Base-by-base conservation (phyloP, 1,140 invertebrate species). In the Teleopsis dalmanni region DNA sequence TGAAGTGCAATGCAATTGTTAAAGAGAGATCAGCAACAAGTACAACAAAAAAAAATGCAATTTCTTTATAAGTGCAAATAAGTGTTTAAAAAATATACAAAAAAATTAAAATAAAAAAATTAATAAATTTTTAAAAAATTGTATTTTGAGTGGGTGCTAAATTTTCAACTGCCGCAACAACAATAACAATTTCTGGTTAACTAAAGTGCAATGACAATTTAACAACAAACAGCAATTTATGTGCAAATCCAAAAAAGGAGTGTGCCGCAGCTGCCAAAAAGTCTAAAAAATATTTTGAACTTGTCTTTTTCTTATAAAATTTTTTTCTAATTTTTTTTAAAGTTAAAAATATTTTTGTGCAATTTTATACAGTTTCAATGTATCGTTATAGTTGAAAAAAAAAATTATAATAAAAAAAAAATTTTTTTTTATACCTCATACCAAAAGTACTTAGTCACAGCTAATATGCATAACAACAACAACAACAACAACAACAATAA, bases 401-500 rank as follows among this genome's bases (percentile, higher is more conserved):
- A n/a, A n/a, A n/a, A n/a, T n/a, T n/a, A n/a, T n/a, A n/a, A n/a
- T n/a, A n/a, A n/a, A n/a, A n/a, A n/a, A n/a, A n/a, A n/a, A n/a
- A n/a, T n/a, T n/a, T n/a, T n/a, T n/a, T n/a, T n/a, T n/a, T n/a
- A n/a, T n/a, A n/a, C n/a, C n/a, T n/a, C n/a, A n/a, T n/a, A n/a
- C n/a, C n/a, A n/a, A n/a, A n/a, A n/a, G n/a, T n/a, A n/a, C n/a
- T n/a, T n/a, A 42, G 40, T 13, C n/a, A 26, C n/a, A 27, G 10
- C 40, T 18, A 22, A 23, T 40, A 23, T 40, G 21, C 4, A 38
- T 46, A 43, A 45, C 34, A 44, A 18, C 40, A 25, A 22, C 43
- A 51, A 18, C 56, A 42, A 47, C 52, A 35, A 9, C 47, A 55
- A 43, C 25, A 44, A 21, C 51, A 56, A 18, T 48, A 53, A 38